Base-by-base conservation (phyloP, 2,797 vertebrate genomes). In the Artibeus jamaicensis region DNA sequence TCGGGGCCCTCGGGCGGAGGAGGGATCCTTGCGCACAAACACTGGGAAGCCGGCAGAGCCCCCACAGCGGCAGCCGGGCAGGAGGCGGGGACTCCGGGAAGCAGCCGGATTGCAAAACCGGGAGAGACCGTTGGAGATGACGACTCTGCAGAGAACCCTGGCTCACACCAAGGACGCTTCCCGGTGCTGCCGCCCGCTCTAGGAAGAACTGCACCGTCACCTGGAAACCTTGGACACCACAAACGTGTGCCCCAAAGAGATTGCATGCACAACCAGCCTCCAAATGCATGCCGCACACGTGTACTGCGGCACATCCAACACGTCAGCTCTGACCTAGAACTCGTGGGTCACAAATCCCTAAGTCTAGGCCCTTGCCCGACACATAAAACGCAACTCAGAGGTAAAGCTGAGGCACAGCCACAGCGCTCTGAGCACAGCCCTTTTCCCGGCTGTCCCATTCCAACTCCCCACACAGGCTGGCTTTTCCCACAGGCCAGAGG, bases 51-150 rank as follows among this genome's bases (percentile, higher is more conserved):
- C 95, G n/a, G 3, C 24, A 21, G 78, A 96, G 87, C 74, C 79
- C 89, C 90, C 53, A 21, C 42, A 15, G 1, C 1, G 76, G 57
- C 78, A 57, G 32, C 65, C 21, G 73, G 70, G 50, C 79, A 53
- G 59, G 94, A 82, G 84, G 57, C 39, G 0, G 16, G 37, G 48
- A 46, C 86, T 86, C 50, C 9, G 32, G 81, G n/a, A 86, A 79
- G 82, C 71, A 77, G 29, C 46, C 9, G 32, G 87, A 97, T 9
- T 73, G 79, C 65, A 93, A 89, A 94, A 55, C 89, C 97, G 81
- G 0, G 88, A 7, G 29, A 94, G 70, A 32, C 93, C 93, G 55
- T 0, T 8, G 6, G 55, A 26, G 12, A 55, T 3, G 29, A 26
- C 0, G 73, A 34, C 2, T 39, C 42, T 39, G 26, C 67, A 42